Conservation (phyloP, 2,888 invertebrate species). For the Zygothrica quintamaculata region DNA sequence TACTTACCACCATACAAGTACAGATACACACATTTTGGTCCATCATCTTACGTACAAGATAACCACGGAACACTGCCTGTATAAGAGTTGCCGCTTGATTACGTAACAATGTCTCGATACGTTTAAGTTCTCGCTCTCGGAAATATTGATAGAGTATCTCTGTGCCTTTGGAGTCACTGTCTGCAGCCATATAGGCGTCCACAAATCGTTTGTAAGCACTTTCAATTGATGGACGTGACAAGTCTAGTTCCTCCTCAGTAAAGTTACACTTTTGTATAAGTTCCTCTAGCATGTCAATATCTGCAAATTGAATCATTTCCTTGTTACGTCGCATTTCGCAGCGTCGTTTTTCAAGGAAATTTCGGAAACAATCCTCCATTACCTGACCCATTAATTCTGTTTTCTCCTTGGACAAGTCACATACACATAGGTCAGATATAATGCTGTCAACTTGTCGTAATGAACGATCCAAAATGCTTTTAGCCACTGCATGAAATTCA, state of each 20-base stretch:
- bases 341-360: constrained; percentile 76
- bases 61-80: constrained; percentile 73
- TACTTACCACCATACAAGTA: constrained; percentile 53
- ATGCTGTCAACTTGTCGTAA: constrained; percentile 80
- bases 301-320: constrained; percentile 70
- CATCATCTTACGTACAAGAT: constrained; percentile 52
- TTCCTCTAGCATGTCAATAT: constrained; percentile 80
- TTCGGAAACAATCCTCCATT: constrained; percentile 81
- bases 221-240: constrained; percentile 78
- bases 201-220: constrained; percentile 82
- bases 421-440: constrained; percentile 78
- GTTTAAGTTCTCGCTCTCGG: constrained; percentile 71
- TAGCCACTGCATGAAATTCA: constrained; percentile 72
- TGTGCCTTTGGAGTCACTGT: constrained; percentile 75
- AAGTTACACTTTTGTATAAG: constrained; percentile 79
- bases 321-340: constrained; percentile 66
- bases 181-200: constrained; percentile 77
- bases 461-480: constrained; percentile 74
- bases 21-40: constrained; percentile 53
- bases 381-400: constrained; percentile 70
- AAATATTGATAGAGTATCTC: constrained; percentile 80
- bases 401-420: constrained; percentile 74
- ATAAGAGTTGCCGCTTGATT: constrained; percentile 72
- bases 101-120: constrained; percentile 51
- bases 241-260: constrained; percentile 74